Base-by-base conservation (phyloP, 2,888 invertebrate genomes). In the Torymus aiolomorphi region DNA sequence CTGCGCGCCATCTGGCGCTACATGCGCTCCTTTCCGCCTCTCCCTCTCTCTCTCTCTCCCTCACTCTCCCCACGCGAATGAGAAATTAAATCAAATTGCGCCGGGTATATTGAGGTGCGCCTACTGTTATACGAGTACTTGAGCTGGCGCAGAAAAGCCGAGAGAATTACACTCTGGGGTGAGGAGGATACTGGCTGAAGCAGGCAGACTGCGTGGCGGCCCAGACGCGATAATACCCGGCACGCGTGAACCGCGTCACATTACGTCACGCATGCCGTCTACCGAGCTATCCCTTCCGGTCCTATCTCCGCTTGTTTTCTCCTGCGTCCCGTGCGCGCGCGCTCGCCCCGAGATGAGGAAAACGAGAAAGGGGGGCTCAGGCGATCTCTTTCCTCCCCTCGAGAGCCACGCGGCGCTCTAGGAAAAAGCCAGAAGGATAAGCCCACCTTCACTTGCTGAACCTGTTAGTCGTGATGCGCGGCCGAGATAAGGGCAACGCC, bases 401-500 rank as follows among this genome's bases (percentile, higher is more conserved):
- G 24, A 61, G 61, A 11, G 20, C 61, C 4, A 24, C 1, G 31
- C 11, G 61, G 12, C 13, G 24, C 2, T 63, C 13, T 18, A 52
- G 42, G 18, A 57, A 49, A 42, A 14, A 49, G 75, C 2, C 54
- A 70, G 31, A 59, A 52, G 59, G 69, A 62, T 12, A 24, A 42
- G 42, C 42, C 42, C 42, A 42, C 42, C 86, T 87, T 86, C 86
- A 85, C 88, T 83, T 86, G 86, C 84, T 82, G 86, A 86, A 86
- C 85, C 86, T 85, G 87, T 86, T 87, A 86, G 88, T 87, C 86
- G 84, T 83, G 82, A 78, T 72, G 76, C 79, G 54, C 73, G 79
- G 87, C 87, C 13, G 63, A 86, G 89, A 89, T 89, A 89, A 85
- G 84, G 83, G 87, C 86, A 88, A 89, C 88, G 89, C 88, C 88